Conservation (phyloP, 1,140 invertebrate genomes). For the Bombus huntii region DNA sequence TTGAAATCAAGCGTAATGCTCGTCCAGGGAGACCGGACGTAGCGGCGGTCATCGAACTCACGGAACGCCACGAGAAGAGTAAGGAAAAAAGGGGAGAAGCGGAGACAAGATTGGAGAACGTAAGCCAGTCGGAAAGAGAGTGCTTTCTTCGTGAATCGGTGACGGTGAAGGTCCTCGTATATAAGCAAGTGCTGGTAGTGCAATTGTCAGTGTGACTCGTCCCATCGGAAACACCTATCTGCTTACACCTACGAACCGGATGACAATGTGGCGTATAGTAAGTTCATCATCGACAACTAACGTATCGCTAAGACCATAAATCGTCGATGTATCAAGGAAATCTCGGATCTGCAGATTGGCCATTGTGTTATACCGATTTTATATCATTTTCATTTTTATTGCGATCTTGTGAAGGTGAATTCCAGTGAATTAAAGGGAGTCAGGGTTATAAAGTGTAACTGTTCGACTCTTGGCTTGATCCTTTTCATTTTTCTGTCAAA, state of each 20-base stretch:
- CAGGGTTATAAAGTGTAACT: background rate
- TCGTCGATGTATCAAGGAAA: background rate
- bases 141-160: conserved; percentile 76
- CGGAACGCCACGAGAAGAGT: background rate
- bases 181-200: conserved; percentile 75
- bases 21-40: background rate
- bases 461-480: background rate
- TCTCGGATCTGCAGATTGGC: too few species aligned
- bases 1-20: background rate
- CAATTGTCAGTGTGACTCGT: conserved; percentile 75
- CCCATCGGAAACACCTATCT: conserved; percentile 44
- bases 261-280: conserved; percentile 70
- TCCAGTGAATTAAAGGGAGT: background rate
- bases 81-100: conserved; percentile 38
- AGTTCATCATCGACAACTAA: conserved; percentile 55
- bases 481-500: background rate
- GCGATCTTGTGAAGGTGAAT: conserved; percentile 1
- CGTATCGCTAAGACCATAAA: background rate
- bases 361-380: background rate
- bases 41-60: conserved; percentile 40
- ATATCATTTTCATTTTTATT: background rate
- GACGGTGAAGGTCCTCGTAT: conserved; percentile 80
- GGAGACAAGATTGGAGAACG: conserved; percentile 71
- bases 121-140: conserved; percentile 74
- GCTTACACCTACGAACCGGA: conserved; percentile 12